A percentile compares a stretch with the other conserved stretches of the same genome.
Conservation (phyloP, 2,113 vertebrate genomes). For the Calyptomena viridis region DNA sequence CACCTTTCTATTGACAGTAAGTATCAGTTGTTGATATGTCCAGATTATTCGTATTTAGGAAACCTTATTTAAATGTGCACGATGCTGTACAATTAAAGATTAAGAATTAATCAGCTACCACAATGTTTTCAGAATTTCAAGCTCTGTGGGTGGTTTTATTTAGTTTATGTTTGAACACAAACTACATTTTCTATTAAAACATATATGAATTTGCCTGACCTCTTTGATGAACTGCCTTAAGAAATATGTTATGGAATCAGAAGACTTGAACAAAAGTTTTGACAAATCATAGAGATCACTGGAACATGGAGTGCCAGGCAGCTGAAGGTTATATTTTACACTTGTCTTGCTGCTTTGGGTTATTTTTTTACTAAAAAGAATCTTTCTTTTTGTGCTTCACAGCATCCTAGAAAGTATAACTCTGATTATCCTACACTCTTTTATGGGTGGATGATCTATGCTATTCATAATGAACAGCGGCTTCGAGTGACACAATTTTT, state of each 20-base stretch:
- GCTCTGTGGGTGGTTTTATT: background rate
- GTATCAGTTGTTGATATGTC: background rate
- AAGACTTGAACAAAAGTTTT: background rate
- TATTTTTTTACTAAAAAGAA: background rate
- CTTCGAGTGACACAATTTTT: background rate
- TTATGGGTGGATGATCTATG: background rate
- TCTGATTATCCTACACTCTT: background rate
- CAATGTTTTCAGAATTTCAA: background rate
- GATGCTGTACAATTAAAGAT: background rate
- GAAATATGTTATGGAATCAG: background rate
- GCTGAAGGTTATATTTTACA: background rate
- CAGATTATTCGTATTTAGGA: background rate
- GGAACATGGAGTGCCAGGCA: accelerated
- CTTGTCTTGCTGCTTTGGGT: background rate
- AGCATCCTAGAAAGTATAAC: background rate
- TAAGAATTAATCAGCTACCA: background rate
- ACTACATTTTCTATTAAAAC: background rate
- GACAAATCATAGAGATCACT: background rate
- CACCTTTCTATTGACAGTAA: background rate
- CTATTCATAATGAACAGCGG: background rate
- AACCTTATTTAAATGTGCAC: background rate
- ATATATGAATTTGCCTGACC: background rate
- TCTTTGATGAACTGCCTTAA: background rate
- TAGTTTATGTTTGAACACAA: background rate
- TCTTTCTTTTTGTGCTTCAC: background rate